These are phyloP conservation scores for Bathynomus jamesi DNA, from an alignment of 1,140 invertebrate genomes.

Conservation along the genomic window DNA sequence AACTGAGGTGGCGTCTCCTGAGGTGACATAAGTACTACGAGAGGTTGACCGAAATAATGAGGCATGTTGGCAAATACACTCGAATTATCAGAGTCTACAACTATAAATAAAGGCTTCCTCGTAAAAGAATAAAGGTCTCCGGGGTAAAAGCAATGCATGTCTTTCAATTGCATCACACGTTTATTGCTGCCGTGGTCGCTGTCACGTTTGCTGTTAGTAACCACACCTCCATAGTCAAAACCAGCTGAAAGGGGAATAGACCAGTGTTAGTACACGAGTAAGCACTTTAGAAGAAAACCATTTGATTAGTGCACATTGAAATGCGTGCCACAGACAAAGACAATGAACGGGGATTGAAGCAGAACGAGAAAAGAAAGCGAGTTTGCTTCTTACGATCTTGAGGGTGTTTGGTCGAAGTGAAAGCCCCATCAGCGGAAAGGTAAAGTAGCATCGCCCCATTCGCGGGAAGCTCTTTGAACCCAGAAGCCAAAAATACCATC, in stretches of 20 bases:
- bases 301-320: no score
- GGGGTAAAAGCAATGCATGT: slow-evolving; percentile 62
- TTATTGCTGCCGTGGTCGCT: slow-evolving; percentile 47
- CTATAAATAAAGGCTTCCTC: slow-evolving; percentile 82
- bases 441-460: slow-evolving; percentile 87
- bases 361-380: no score
- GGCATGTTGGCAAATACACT: slow-evolving; percentile 88
- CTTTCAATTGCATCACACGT: slow-evolving; percentile 24
- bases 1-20: slow-evolving; percentile 69
- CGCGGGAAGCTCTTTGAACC: slow-evolving; percentile 82
- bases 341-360: no score
- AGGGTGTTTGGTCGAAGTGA: slow-evolving; percentile 75
- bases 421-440: slow-evolving; percentile 86
- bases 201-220: slow-evolving; percentile 75
- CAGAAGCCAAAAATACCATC: slow-evolving; percentile 82
- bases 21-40: slow-evolving; percentile 89
- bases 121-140: slow-evolving; percentile 87
- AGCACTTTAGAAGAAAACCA: no score
- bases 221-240: slow-evolving; percentile 84
- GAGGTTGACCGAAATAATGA: slow-evolving; percentile 86
- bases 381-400: slow-evolving; percentile 74
- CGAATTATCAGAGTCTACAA: slow-evolving; percentile 92
- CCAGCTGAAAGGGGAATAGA: slow-evolving; percentile 52
- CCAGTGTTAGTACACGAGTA: no score
- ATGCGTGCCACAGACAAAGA: no score